These are phyloP conservation scores for Tineola bisselliella DNA, from an alignment of 2,888 invertebrate genomes.

Conservation along the genomic window DNA sequence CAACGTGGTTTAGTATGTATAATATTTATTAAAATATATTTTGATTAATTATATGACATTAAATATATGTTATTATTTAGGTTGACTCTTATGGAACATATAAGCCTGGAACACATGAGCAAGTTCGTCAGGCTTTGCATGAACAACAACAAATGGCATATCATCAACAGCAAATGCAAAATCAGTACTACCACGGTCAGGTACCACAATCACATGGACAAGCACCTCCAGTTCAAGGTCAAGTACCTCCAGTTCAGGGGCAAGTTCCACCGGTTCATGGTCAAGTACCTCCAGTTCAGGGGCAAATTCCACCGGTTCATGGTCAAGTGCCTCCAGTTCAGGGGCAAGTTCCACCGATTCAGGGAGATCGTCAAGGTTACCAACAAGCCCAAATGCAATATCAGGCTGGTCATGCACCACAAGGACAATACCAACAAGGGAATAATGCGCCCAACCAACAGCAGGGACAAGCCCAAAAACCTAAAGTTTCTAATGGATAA, in stretches of 20 bases:
- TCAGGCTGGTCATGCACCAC: neutral
- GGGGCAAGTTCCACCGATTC: neutral
- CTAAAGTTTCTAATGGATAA: neutral
- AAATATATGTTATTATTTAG: constrained; percentile 21
- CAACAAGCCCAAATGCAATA: neutral
- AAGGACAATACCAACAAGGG: neutral
- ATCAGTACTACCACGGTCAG: constrained; percentile 20
- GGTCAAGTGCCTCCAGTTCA: constrained; percentile 17
- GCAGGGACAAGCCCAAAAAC: neutral
- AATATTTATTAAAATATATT: neutral
- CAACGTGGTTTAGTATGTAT: constrained; percentile 72
- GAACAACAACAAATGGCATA: constrained; percentile 29
- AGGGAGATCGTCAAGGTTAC: neutral
- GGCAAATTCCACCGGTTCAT: constrained; percentile 20
- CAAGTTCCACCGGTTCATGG: constrained; percentile 19
- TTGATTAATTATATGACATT: neutral
- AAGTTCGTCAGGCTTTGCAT: constrained; percentile 41
- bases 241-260: constrained; percentile 18
- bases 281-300: constrained; percentile 17
- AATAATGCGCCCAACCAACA: neutral
- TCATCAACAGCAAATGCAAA: constrained; percentile 30
- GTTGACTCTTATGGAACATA: constrained; percentile 51
- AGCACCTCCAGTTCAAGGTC: constrained; percentile 17
- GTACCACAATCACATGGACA: constrained; percentile 21
- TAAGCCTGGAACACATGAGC: constrained; percentile 48